phyloP scores from a whole-genome alignment of 2,797 vertebrate genomes.

The Rhinophrynus dorsalis region DNA sequence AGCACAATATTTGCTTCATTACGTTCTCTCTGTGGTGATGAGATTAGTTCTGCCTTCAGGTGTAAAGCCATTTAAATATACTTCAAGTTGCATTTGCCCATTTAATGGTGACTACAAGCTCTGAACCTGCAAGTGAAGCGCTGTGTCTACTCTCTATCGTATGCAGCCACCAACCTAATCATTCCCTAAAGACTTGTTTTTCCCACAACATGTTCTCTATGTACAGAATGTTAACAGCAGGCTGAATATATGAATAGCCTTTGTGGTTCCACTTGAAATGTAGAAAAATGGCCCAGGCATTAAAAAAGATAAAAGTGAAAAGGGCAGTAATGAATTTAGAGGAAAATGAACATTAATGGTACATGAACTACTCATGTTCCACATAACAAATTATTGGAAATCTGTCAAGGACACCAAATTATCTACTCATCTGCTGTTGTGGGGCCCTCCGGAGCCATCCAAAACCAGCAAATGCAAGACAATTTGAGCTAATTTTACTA shows the following conservation, averaged over 20 bases:
- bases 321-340: constrained; percentile 99
- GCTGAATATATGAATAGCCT: constrained; percentile 84
- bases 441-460: constrained; percentile 94
- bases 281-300: constrained; percentile 91
- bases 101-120: constrained; percentile 67
- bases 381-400: constrained; percentile 99
- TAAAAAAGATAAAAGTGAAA: constrained; percentile 98
- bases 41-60: neutral
- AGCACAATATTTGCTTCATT: too few species aligned
- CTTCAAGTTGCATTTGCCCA: constrained; percentile 72
- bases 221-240: constrained; percentile 80
- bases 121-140: constrained; percentile 61
- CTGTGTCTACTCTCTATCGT: constrained; percentile 58
- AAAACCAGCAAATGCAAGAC: constrained; percentile 97
- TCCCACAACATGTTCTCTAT: constrained; percentile 71
- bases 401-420: constrained; percentile 99
- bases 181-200: constrained; percentile 74
- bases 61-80: constrained; percentile 77
- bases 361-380: constrained; percentile 99
- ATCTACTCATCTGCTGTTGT: constrained; percentile 94
- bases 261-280: constrained; percentile 89
- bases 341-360: constrained; percentile 99
- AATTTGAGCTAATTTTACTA: constrained; percentile 99
- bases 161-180: constrained; percentile 63
- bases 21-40: too few species aligned